A percentile compares a stretch with the other conserved stretches of the same genome.
Conservation (phyloP, 1,140 invertebrate species). For the Cyclina sinensis region DNA sequence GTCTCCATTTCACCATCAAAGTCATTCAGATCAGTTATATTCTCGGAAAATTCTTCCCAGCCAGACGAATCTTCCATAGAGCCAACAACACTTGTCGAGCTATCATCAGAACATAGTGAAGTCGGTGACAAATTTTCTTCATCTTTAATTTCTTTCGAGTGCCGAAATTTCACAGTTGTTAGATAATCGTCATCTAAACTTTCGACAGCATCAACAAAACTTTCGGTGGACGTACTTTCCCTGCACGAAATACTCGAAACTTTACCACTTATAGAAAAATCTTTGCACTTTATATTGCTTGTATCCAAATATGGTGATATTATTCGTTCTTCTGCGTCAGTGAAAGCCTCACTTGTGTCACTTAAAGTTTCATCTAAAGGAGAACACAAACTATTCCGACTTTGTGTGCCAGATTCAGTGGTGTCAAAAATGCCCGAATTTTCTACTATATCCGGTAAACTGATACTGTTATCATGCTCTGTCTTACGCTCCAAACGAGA, state of each 20-base stretch:
- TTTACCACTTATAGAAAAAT: neutral
- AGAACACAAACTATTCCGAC: neutral
- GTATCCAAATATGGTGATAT: neutral
- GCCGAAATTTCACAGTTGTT: slow-evolving; percentile 12
- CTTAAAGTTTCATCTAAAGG: neutral
- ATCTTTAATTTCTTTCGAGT: neutral
- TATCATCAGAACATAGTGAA: slow-evolving; percentile 15
- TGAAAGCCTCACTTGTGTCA: slow-evolving; percentile 9
- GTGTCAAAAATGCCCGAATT: neutral
- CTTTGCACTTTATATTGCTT: neutral
- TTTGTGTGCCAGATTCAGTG: neutral
- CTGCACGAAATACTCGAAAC: slow-evolving; percentile 1
- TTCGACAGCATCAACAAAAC: slow-evolving; percentile 57
- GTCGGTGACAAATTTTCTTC: slow-evolving; percentile 50
- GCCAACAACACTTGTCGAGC: slow-evolving; percentile 2
- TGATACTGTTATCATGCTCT: neutral
- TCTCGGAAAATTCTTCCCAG: slow-evolving; percentile 57
- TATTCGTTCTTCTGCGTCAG: slow-evolving; percentile 5
- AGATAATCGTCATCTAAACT: slow-evolving; percentile 57
- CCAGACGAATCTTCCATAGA: slow-evolving; percentile 56
- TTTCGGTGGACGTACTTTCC: slow-evolving; percentile 35
- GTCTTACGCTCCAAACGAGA: too few relatives aligned
- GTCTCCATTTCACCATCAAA: slow-evolving; percentile 24
- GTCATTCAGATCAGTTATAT: slow-evolving; percentile 36
- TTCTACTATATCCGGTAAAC: neutral